Evolutionary conservation across 2,888 invertebrate species (phyloP).

Genomic region (Magallana nippona): DNA sequence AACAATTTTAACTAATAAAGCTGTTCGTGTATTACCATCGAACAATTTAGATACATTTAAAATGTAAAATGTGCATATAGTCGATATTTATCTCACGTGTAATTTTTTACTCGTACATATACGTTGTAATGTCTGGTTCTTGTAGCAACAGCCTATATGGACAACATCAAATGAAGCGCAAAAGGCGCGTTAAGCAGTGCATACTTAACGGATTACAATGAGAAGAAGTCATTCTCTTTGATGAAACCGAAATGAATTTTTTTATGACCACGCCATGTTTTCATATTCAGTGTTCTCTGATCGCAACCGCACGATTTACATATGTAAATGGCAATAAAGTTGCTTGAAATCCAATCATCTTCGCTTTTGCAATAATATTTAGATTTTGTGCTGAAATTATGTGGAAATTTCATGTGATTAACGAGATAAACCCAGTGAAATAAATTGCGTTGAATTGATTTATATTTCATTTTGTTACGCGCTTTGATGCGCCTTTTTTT

Average conservation of each 20-base stretch:
- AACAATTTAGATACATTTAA: no score
- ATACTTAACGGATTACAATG: constrained; percentile 2
- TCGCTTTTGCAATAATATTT: constrained; percentile 27
- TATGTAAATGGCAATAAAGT: constrained; percentile 18
- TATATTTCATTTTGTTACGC: constrained; percentile 26
- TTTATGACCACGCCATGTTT: constrained; percentile 8
- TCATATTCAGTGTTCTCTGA: neutral
- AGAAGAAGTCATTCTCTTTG: neutral
- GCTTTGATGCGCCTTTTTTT: neutral
- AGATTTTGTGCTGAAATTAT: constrained; percentile 32
- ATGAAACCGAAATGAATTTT: constrained; percentile 2
- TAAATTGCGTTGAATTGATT: constrained; percentile 34
- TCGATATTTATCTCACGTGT: no score
- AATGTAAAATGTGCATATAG: no score
- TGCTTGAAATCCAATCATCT: constrained; percentile 29
- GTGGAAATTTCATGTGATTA: neutral
- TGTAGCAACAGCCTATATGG: no score
- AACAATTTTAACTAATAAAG: no score
- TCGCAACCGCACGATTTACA: constrained; percentile 13
- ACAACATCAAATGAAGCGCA: neutral
- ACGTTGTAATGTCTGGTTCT: no score
- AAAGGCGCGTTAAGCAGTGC: neutral
- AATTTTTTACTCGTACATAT: no score
- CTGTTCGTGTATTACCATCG: no score
- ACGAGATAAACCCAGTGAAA: constrained; percentile 9